Evolutionary conservation across 2,113 vertebrate species (phyloP), one percentile per base, ranked within the genome.

Genomic region (Kryptolebias marmoratus): DNA sequence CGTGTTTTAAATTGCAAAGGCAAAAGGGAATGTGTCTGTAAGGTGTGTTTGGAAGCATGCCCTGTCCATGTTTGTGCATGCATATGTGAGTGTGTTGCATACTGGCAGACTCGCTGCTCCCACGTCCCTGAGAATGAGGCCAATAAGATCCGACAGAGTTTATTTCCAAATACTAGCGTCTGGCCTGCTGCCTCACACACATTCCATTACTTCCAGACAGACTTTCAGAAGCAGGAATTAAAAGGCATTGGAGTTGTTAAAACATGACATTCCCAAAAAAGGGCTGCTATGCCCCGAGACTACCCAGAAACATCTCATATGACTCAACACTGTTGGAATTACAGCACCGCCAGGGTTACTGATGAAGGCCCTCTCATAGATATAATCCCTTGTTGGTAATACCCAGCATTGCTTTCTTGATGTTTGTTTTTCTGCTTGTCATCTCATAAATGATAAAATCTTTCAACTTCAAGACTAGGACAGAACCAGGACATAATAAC

Each of bases 201-300:
- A 97, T 97, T 95, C 95, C 93, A 94, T 85, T 88, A 89, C 93
- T 95, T 96, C 90, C 93, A 96, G 95, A 96, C 95, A 95, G 95
- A 94, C 95, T 96, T 94, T 93, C 86, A 91, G 84, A 86, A 88
- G 84, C 83, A 32, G 87, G 88, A 90, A 92, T 92, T 89, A 90
- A 92, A 95, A 94, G 95, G 93, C 95, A 96, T 88, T 93, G 91
- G 94, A 89, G 94, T 94, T 95, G 95, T 96, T 89, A 90, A 92
- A 96, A 98, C 96, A 98, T 96, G 96, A 98, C 96, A 97, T 99
- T 97, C 95, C 97, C 97, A 96, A 98, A 98, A 95, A 98, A 97
- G 90, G 97, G 96, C 94, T 93, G 95, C 95, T 94, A 89, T 93
- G 93, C 95, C 94, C 92, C 90, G 94, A 91, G 96, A 94, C 94